Conservation (phyloP, 92 coral and sea anemone genomes). For the Pocillopora grandis region DNA sequence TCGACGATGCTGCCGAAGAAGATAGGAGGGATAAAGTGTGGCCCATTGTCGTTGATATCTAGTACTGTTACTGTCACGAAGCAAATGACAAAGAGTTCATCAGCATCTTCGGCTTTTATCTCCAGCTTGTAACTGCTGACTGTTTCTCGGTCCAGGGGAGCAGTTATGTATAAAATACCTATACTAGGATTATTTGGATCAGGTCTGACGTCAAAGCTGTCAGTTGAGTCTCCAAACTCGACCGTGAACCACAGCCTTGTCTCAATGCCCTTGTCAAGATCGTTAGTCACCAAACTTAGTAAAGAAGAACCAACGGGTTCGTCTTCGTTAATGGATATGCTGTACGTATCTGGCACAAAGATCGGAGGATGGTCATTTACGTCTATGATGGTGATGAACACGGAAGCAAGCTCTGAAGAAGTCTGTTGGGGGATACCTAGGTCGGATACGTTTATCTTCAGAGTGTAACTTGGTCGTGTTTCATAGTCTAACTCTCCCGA, state of each 20-base stretch:
- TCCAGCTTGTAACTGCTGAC: slow-evolving; percentile 51
- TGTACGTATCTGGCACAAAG: slow-evolving; percentile 60
- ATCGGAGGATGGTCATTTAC: slow-evolving; percentile 86
- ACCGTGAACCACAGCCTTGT: slow-evolving; percentile 65
- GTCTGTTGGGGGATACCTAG: slow-evolving; percentile 72
- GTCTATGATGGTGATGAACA: slow-evolving; percentile 70
- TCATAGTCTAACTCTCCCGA: slow-evolving; percentile 82
- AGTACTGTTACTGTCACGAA: slow-evolving; percentile 65
- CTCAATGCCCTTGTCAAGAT: slow-evolving; percentile 56
- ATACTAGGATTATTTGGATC: slow-evolving; percentile 39
- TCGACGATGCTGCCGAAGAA: slow-evolving; percentile 71
- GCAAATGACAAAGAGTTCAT: slow-evolving; percentile 51
- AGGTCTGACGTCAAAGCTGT: slow-evolving; percentile 61
- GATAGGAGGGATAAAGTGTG: slow-evolving; percentile 73
- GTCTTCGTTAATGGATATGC: slow-evolving; percentile 61
- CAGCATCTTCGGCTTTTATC: slow-evolving; percentile 63
- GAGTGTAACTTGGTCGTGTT: slow-evolving; percentile 54
- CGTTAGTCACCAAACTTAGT: slow-evolving; percentile 63
- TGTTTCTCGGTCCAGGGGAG: slow-evolving; percentile 69
- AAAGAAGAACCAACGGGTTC: slow-evolving; percentile 65
- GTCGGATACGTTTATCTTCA: slow-evolving; percentile 78
- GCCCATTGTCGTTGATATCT: slow-evolving; percentile 92
- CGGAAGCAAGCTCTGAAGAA: slow-evolving; percentile 49
- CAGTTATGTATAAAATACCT: slow-evolving; percentile 58
- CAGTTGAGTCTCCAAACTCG: slow-evolving; percentile 64